Base-by-base conservation (phyloP, 23 tunicate species). In the Halocynthia aurantium region DNA sequence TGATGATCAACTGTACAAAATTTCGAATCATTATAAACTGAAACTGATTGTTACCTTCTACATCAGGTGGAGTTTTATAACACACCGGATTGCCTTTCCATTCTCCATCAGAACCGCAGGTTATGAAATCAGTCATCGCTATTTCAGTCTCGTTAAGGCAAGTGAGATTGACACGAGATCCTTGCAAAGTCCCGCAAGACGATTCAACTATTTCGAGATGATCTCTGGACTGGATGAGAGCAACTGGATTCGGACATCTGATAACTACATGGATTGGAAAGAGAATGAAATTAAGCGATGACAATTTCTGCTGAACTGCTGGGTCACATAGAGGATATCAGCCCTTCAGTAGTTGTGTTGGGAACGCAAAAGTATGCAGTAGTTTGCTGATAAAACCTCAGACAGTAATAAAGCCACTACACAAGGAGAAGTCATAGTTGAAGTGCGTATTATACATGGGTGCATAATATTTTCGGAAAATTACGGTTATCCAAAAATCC, bases 51-150 rank as follows among this genome's bases (percentile, higher is more conserved):
- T 31, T 31, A 31, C 44, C 44, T 31, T 31, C 44, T 31, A 31
- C 44, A 31, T 31, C 1, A 31, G 44, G 44, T 31, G 44, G 44
- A 31, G 44, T 31, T 31, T 0, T 4, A 31, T 50, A 12, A 5
- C 89, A 84, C 56, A 60, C 22, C 9, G 83, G 80, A 5, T 84
- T 54, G 52, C 89, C 89, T n/a, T 52, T 53, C 89, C 89, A 84
- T 57, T 71, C 13, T 22, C 89, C 89, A 53, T 78, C 53, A 17
- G 49, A 52, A 49, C 51, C 83, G 53, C 89, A 84, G 52, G 73
- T 81, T 17, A 84, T 13, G 53, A 50, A 71, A 58, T 49, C 22
- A 0, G 67, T 72, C 12, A n/a, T 64, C 50, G 18, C 13, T 31
- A 74, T 10, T 7, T 57, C 12, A 6, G 63, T 62, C 8, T 78